Evolutionary conservation across 2,797 vertebrate genomes (phyloP), one percentile per base, ranked within the genome.

Genomic region (Dryobates pubescens): DNA sequence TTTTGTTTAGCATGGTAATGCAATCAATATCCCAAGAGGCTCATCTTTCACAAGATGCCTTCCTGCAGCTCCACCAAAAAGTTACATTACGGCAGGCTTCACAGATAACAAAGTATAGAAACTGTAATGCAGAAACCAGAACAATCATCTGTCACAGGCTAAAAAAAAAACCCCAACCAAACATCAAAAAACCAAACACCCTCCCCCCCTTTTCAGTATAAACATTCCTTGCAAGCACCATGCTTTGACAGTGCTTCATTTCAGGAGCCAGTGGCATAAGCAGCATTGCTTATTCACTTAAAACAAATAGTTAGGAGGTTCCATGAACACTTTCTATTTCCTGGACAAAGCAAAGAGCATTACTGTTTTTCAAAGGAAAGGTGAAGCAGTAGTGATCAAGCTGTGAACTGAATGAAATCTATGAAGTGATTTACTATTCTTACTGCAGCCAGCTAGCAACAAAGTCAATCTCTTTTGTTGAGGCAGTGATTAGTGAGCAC

Each of bases 401-500:
- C 94, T 96, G 86, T 90, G 97, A 97, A 97, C 82, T 94, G 96
- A 97, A 97, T 97, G 93, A 96, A 97, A 91, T 86, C 88, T 84
- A 57, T 61, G 89, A 94, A 92, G 92, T 97, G 96, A 97, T 97
- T 98, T 97, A 97, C 94, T 93, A 92, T 96, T 94, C 94, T 87
- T 68, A 96, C 65, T 95, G 96, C 96, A 96, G 95, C 94, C 92
- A 97, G 96, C 93, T 73, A 96, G 95, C 84, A 94, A 94, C 88
- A 96, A 97, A 97, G 94, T 93, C 86, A 87, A 84, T 74, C 90
- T 95, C 84, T 92, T 93, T 83, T 88, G 88, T 53, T 77, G 89
- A 85, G 87, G 85, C 54, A 95, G 96, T 96, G 96, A 97, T 96
- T 96, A 95, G 97, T 87, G 94, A 94, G 88, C 13, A 73, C 86